Base-by-base conservation (phyloP, 2,797 vertebrate species). In the Acrossocheilus fasciatus region DNA sequence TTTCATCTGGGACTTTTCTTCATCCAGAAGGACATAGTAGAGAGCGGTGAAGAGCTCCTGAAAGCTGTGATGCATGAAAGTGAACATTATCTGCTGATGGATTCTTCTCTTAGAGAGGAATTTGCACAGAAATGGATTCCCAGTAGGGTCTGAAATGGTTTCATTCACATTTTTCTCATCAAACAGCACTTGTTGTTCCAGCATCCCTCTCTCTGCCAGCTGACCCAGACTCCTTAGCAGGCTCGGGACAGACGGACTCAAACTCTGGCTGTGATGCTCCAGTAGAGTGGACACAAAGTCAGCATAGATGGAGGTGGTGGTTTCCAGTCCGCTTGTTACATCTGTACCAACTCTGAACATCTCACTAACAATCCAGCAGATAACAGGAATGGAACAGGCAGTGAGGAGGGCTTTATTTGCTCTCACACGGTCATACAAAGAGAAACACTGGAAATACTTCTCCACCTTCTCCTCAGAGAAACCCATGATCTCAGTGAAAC, bases 41-140 rank as follows among this genome's bases (percentile, higher is more conserved):
- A 89, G 75, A 6, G 76, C 83, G 2, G 88, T 34, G 57, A 88
- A 88, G 36, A 89, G 87, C 50, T 87, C 82, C 72, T 89, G 88
- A 78, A 89, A 89, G 64, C 77, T 52, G 9, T 20, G 62, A 79
- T 87, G 54, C 43, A 62, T 69, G 52, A 87, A 89, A 5, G 14
- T 77, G 47, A 68, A 87, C 77, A 81, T 80, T 0, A 64, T 74
- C 30, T 81, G 9, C 9, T 23, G 20, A 0, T 0, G 3, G 15
- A 62, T 52, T 45, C 1, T 62, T 30, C 72, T 52, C 36, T 10
- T 80, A 11, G n/a, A 5, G 0, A 69, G 45, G 8, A 89, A 41
- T 0, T 20, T 80, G 39, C 47, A 39, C n/a, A 89, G 52, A 15
- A 89, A 84, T 3, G 59, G 81, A 59, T 18, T 59, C 6, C 9